A percentile compares a stretch with the other conserved stretches of the same genome.
Conservation (phyloP, 2,888 invertebrate genomes). For the Phortica magna region DNA sequence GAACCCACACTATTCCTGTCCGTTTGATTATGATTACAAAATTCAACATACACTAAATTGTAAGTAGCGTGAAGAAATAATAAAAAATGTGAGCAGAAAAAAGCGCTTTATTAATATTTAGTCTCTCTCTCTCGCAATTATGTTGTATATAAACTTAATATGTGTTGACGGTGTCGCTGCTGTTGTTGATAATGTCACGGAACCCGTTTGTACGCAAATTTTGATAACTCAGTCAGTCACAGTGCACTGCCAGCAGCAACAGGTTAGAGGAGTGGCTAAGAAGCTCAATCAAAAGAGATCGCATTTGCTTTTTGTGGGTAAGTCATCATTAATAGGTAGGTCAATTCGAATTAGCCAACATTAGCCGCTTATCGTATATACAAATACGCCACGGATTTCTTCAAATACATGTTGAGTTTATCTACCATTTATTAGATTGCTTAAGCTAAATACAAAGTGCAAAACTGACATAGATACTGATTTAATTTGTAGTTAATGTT, state of each 20-base stretch:
- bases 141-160: not conserved
- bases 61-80: not conserved
- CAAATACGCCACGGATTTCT: too few species aligned
- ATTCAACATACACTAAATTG: not conserved
- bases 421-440: conserved; percentile 1
- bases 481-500: conserved; percentile 12
- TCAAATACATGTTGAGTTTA: too few species aligned
- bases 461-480: conserved; percentile 44
- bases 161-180: too few species aligned
- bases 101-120: not conserved
- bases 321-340: conserved; percentile 36
- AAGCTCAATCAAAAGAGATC: conserved; percentile 29
- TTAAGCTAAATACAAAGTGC: conserved; percentile 42
- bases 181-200: conserved; percentile 1
- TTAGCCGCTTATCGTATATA: too few species aligned
- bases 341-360: too few species aligned
- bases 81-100: not conserved
- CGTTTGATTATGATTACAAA: not conserved
- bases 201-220: not conserved
- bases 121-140: not conserved
- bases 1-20: not conserved
- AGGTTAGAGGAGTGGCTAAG: conserved; percentile 43
- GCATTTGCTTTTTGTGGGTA: conserved; percentile 25
- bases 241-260: conserved; percentile 49
- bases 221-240: not conserved